Evolutionary conservation across 2,888 invertebrate genomes (phyloP).

Genomic region (Trachelus troglodyta): DNA sequence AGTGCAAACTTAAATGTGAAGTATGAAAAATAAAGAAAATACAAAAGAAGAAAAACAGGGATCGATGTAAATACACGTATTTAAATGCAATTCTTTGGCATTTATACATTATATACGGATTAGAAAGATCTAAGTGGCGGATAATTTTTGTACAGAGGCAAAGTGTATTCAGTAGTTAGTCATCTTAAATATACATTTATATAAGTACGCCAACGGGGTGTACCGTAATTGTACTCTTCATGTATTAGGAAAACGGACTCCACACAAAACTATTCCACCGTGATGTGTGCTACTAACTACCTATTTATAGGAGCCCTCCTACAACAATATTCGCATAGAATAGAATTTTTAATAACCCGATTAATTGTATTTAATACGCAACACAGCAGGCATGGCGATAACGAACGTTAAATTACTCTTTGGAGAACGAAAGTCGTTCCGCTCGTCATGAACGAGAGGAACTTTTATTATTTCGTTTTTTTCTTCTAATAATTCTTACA

Average conservation of each 20-base stretch:
- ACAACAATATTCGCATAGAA: neutral
- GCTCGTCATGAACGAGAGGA: neutral
- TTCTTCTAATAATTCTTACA: neutral
- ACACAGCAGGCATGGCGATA: neutral
- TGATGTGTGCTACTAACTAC: neutral
- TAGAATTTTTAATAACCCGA: neutral
- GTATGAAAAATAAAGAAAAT: neutral
- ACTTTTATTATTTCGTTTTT: neutral
- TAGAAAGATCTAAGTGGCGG: slow-evolving; percentile 18
- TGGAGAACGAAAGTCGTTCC: neutral
- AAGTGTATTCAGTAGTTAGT: neutral
- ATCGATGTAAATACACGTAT: slow-evolving; percentile 36
- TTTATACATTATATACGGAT: slow-evolving; percentile 41
- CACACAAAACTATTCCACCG: neutral
- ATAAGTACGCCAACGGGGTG: neutral
- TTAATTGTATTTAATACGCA: neutral
- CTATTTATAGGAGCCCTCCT: neutral
- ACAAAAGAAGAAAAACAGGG: slow-evolving; percentile 21
- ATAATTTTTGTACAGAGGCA: slow-evolving; percentile 6
- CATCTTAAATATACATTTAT: neutral
- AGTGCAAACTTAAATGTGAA: slow-evolving; percentile 13
- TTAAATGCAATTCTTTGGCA: slow-evolving; percentile 63
- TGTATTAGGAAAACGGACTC: neutral
- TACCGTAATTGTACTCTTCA: neutral
- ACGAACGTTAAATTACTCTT: neutral